phyloP scores from a whole-genome alignment of 2,888 invertebrate genomes.

The Drymonia ruficornis region DNA sequence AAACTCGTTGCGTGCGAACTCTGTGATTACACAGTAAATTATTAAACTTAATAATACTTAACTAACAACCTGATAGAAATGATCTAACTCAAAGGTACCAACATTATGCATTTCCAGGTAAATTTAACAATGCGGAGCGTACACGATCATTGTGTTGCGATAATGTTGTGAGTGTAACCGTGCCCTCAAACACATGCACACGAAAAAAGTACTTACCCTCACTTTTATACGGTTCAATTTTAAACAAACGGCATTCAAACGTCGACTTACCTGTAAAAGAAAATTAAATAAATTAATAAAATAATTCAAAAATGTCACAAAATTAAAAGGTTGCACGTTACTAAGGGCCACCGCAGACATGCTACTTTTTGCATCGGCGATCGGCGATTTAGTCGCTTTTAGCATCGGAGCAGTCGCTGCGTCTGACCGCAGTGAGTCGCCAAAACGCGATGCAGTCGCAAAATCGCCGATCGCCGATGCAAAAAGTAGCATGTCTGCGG shows the following conservation, averaged over 20 bases:
- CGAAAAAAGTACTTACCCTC: slow-evolving; percentile 40
- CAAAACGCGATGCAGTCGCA: too few relatives aligned
- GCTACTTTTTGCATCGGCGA: too few relatives aligned
- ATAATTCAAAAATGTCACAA: neutral
- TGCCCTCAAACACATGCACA: slow-evolving; percentile 12
- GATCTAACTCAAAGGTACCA: slow-evolving; percentile 19
- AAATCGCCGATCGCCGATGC: too few relatives aligned
- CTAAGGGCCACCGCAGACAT: too few relatives aligned
- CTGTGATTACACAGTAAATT: neutral
- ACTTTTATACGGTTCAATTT: slow-evolving; percentile 56
- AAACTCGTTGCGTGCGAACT: neutral
- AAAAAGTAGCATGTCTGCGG: too few relatives aligned
- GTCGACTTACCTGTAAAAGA: slow-evolving; percentile 71
- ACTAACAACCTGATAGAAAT: slow-evolving; percentile 18
- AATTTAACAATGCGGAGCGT: slow-evolving; percentile 32
- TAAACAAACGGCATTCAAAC: slow-evolving; percentile 59
- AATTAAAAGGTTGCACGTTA: too few relatives aligned
- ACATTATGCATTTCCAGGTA: slow-evolving; percentile 41
- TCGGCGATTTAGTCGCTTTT: too few relatives aligned
- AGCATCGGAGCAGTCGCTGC: too few relatives aligned
- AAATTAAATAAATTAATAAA: slow-evolving; percentile 56
- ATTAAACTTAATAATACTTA: slow-evolving; percentile 17
- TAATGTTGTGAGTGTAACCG: slow-evolving; percentile 3
- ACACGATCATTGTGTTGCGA: slow-evolving; percentile 32
- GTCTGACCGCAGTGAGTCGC: too few relatives aligned